Evolutionary conservation across 2,888 invertebrate species (phyloP), one percentile per base, ranked within the genome.

Genomic region (Allophyes oxyacanthae): DNA sequence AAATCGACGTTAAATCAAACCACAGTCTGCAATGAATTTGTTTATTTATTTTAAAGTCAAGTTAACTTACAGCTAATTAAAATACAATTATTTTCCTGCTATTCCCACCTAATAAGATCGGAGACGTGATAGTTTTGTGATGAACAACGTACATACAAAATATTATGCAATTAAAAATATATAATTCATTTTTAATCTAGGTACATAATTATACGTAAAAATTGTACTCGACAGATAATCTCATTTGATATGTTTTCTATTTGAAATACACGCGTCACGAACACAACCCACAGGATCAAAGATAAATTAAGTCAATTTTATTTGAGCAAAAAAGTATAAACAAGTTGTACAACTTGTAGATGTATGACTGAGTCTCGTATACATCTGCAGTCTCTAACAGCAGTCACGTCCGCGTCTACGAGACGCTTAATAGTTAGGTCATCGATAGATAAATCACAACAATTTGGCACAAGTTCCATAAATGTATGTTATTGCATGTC

Each of bases 381-480:
- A 14, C 8, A 9, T 13, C 25, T 14, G 33, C 36, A 13, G 32
- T 7, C 5, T 7, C 13, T 6, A 13, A 3, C 20, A n/a, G n/a
- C 20, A 4, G 20, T 20, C 4, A 20, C 20, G 4, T 20, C 20
- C 20, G 20, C 2, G 59, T 49, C 32, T 32, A 41, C 41, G 4
- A 2, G 38, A 40, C 57, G 50, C 34, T 9, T 43, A 20, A 25
- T 1, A 30, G 9, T 13, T 32, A 14, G 25, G 48, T 56, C 26
- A 10, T 37, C 20, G 15, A n/a, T n/a, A n/a, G n/a, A 49, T 40
- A 43, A 30, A 72, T 61, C 62, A 74, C 72, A 70, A 56, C 25
- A 61, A 56, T 75, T 72, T 75, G 74, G 74, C 74, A 75, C 73
- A 62, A 53, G 43, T 62, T 71, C 13, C 54, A 26, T 43, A 36